Conservation (phyloP, 1,140 invertebrate genomes). For the Caenorhabditis brenneri region DNA sequence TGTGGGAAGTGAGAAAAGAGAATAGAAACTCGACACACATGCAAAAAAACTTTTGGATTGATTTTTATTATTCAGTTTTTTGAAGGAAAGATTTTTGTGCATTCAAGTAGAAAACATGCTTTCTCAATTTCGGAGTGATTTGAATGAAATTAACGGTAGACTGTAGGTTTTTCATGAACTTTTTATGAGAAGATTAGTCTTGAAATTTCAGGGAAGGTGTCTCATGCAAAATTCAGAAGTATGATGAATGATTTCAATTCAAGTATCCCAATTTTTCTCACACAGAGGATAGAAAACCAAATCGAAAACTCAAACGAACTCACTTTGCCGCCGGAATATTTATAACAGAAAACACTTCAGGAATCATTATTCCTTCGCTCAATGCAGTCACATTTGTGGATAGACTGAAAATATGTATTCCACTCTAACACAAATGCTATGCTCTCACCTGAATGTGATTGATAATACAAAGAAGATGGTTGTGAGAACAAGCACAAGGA, state of each 20-base stretch:
- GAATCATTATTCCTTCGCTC: conserved; percentile 44
- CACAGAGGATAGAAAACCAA: neutral
- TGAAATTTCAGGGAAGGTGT: too few species aligned
- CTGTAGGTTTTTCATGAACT: too few species aligned
- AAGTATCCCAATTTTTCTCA: too few species aligned
- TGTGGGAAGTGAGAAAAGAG: neutral
- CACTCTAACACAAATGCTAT: neutral
- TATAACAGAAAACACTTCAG: conserved; percentile 50
- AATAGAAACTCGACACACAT: neutral
- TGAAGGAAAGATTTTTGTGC: too few species aligned
- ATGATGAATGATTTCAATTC: too few species aligned
- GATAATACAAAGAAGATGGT: conserved; percentile 8
- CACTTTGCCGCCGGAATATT: conserved; percentile 54
- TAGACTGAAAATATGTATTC: conserved; percentile 38
- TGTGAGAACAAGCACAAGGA: neutral
- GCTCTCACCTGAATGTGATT: conserved; percentile 1
- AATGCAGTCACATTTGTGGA: conserved; percentile 52
- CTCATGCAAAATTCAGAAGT: too few species aligned
- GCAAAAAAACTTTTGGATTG: neutral
- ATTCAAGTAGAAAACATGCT: too few species aligned
- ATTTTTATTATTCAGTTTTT: neutral
- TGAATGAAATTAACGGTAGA: too few species aligned
- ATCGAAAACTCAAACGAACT: conserved; percentile 41
- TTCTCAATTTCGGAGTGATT: too few species aligned
- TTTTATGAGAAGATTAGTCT: too few species aligned